A percentile compares a stretch with the other conserved stretches of the same genome.
These are phyloP conservation scores for Smutsia gigantea DNA, from an alignment of 2,797 vertebrate genomes.

Conservation along the genomic window DNA sequence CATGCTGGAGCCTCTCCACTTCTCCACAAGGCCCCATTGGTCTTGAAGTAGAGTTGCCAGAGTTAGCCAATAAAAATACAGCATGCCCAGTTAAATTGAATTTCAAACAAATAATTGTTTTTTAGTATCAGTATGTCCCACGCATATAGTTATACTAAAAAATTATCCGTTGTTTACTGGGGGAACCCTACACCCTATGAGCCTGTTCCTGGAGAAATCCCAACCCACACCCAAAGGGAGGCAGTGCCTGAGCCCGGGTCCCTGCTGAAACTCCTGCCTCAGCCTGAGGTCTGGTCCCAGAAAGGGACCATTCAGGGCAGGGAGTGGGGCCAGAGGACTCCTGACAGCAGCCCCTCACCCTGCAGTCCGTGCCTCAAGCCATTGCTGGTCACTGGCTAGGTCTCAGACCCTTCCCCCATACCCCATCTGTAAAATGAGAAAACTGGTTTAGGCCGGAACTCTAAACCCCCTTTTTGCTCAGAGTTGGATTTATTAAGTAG, in stretches of 20 bases:
- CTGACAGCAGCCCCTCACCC: background rate
- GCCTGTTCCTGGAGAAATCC: background rate
- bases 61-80: background rate
- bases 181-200: background rate
- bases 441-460: background rate
- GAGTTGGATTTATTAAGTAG: background rate
- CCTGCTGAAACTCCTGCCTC: background rate
- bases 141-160: background rate
- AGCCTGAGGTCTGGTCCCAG: background rate
- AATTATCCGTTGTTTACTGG: background rate
- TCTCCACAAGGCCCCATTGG: background rate
- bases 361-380: background rate
- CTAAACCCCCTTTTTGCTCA: background rate
- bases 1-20: background rate
- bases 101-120: background rate
- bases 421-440: background rate
- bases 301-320: background rate
- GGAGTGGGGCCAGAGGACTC: background rate
- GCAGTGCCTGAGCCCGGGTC: background rate
- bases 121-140: background rate
- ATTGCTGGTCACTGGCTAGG: background rate
- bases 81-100: background rate
- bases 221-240: background rate
- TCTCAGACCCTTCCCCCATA: background rate
- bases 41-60: background rate